Conservation (phyloP, 2,113 vertebrate species). For the Heptranchias perlo region DNA sequence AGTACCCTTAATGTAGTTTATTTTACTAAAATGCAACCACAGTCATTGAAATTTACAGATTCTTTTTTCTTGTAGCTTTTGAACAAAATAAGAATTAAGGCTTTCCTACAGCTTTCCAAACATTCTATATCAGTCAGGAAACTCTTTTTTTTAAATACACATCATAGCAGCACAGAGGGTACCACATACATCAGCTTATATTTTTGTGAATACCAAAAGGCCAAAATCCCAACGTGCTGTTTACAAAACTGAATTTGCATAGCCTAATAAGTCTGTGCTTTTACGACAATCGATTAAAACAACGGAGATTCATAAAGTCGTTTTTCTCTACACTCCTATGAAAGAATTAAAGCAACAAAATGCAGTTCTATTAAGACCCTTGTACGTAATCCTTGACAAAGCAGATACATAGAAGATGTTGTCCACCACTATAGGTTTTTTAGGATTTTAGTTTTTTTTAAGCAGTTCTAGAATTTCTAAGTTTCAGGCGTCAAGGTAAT, state of each 20-base stretch:
- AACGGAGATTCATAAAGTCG: conserved; percentile 59
- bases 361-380: conserved; percentile 62
- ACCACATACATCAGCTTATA: conserved; percentile 38
- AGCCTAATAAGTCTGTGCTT: conserved; percentile 72
- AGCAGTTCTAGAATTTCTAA: conserved; percentile 64
- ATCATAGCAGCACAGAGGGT: conserved; percentile 14
- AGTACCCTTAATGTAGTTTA: conserved; percentile 36
- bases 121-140: not conserved
- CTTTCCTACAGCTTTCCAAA: conserved; percentile 53
- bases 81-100: conserved; percentile 60
- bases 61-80: conserved; percentile 40
- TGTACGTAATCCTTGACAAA: conserved; percentile 69
- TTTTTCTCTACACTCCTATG: conserved; percentile 62
- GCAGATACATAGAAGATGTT: conserved; percentile 64
- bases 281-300: conserved; percentile 53
- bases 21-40: conserved; percentile 33
- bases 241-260: conserved; percentile 70
- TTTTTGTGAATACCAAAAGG: conserved; percentile 49
- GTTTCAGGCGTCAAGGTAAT: conserved; percentile 86
- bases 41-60: conserved; percentile 28
- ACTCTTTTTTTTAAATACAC: conserved; percentile 37
- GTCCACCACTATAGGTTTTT: conserved; percentile 59
- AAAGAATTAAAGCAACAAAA: conserved; percentile 52
- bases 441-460: conserved; percentile 47
- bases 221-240: conserved; percentile 52